phyloP scores from a whole-genome alignment of 2,888 invertebrate genomes.

The Synanthedon tipuliformis region DNA sequence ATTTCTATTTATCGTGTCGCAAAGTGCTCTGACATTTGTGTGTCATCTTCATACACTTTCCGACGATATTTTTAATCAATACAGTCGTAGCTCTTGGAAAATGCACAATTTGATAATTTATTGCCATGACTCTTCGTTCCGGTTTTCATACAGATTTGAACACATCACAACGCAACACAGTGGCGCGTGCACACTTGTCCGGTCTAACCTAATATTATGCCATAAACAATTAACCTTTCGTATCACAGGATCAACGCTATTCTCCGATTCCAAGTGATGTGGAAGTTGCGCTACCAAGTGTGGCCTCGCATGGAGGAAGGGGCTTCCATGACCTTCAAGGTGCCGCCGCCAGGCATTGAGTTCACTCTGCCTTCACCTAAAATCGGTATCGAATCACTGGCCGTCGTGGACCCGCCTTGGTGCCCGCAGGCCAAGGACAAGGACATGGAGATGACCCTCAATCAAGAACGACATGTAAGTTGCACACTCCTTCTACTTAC shows the following conservation, averaged over 20 bases:
- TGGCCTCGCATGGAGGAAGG: slow-evolving; percentile 99
- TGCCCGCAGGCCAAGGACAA: slow-evolving; percentile 97
- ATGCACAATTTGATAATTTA: too few species aligned
- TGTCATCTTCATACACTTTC: too few species aligned
- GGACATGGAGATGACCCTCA: slow-evolving; percentile 98
- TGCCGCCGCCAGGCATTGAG: slow-evolving; percentile 98
- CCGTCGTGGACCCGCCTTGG: slow-evolving; percentile 99
- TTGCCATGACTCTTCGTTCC: too few species aligned
- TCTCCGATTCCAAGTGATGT: slow-evolving; percentile 87
- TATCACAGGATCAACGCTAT: slow-evolving; percentile 60
- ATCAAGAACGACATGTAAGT: slow-evolving; percentile 94
- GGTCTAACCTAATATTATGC: too few species aligned
- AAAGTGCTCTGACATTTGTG: too few species aligned
- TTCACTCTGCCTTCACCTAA: slow-evolving; percentile 99
- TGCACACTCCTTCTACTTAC: background rate
- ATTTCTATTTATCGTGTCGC: too few species aligned
- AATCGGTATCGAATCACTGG: slow-evolving; percentile 94
- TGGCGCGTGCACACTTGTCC: too few species aligned
- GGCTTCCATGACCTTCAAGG: slow-evolving; percentile 95
- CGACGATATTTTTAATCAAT: too few species aligned
- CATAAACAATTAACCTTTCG: background rate
- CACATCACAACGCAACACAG: too few species aligned
- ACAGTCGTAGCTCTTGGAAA: too few species aligned
- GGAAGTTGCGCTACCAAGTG: slow-evolving; percentile 97
- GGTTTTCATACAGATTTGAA: too few species aligned